These are phyloP conservation scores for Seriola quinqueradiata DNA, from an alignment of 2,113 vertebrate genomes.

Conservation along the genomic window DNA sequence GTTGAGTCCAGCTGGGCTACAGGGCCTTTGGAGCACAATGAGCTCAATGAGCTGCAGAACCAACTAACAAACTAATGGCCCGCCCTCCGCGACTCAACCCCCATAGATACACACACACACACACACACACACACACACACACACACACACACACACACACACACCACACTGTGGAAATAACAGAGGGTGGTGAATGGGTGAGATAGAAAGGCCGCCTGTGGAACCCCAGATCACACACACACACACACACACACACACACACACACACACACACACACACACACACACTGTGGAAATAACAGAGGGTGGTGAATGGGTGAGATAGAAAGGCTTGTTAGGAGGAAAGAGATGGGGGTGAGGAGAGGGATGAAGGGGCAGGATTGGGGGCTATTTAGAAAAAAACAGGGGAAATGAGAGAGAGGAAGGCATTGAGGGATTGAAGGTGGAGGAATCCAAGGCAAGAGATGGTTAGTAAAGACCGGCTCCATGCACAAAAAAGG, in stretches of 20 bases:
- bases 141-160: too few species aligned
- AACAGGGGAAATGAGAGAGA: slow-evolving; percentile 32
- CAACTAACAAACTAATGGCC: slow-evolving; percentile 81
- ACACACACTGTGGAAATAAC: slow-evolving; percentile 43
- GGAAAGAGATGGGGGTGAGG: slow-evolving; percentile 36
- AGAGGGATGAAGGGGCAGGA: slow-evolving; percentile 35
- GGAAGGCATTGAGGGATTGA: slow-evolving; percentile 24
- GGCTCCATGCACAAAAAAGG: slow-evolving; percentile 1
- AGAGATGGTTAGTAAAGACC: slow-evolving; percentile 10
- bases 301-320: slow-evolving; percentile 59
- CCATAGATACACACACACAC: slow-evolving; percentile 12
- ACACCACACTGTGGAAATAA: slow-evolving; percentile 48
- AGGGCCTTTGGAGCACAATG: slow-evolving; percentile 76
- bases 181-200: slow-evolving; percentile 59
- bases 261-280: slow-evolving; percentile 38
- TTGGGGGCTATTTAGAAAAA: slow-evolving; percentile 56
- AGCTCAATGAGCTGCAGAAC: slow-evolving; percentile 80
- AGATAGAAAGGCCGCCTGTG: slow-evolving; percentile 44
- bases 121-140: slow-evolving; percentile 22
- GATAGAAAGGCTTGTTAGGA: slow-evolving; percentile 56
- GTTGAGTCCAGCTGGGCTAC: slow-evolving; percentile 79
- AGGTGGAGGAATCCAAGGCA: slow-evolving; percentile 27
- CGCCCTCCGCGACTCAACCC: slow-evolving; percentile 53
- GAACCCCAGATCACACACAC: too few species aligned
- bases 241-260: slow-evolving; percentile 10